Percentiles rank a stretch among this genome's conserved stretches.
Evolutionary conservation across 2,888 invertebrate genomes (phyloP).

Genomic region (Podabrus alpinus): DNA sequence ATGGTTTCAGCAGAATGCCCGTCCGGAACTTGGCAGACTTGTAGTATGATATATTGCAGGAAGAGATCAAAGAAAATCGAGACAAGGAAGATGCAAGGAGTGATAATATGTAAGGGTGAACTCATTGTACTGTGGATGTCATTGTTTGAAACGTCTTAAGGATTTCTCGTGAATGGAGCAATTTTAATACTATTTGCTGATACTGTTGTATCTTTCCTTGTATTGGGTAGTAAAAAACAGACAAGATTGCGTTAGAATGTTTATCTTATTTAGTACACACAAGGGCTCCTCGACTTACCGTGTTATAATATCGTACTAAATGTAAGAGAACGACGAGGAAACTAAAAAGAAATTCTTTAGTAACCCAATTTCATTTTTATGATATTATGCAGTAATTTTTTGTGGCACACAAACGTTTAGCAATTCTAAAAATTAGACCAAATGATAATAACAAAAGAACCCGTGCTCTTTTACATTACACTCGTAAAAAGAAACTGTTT

Average conservation of each 20-base stretch:
- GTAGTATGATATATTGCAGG: constrained; percentile 23
- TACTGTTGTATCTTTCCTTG: constrained; percentile 10
- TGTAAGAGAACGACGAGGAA: background rate
- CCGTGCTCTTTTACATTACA: background rate
- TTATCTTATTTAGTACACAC: constrained; percentile 18
- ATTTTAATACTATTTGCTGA: constrained; percentile 16
- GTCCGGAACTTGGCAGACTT: constrained; percentile 20
- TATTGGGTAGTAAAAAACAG: constrained; percentile 9
- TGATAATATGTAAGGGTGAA: constrained; percentile 12
- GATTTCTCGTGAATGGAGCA: constrained; percentile 16
- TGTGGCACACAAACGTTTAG: background rate
- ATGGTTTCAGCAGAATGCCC: constrained; percentile 10
- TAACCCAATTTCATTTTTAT: background rate
- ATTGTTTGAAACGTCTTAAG: constrained; percentile 18
- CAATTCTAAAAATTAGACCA: constrained; percentile 1
- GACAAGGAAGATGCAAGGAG: constrained; percentile 21
- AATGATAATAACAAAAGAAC: background rate
- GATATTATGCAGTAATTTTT: background rate
- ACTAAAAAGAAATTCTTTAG: background rate
- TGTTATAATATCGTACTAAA: constrained; percentile 5
- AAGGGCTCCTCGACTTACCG: constrained; percentile 12
- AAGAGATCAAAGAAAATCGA: constrained; percentile 23
- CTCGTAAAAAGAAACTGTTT: background rate
- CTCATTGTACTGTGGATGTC: constrained; percentile 15
- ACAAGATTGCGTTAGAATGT: constrained; percentile 13